Conservation (phyloP, 2,113 vertebrate species). For the Tachycineta bicolor region DNA sequence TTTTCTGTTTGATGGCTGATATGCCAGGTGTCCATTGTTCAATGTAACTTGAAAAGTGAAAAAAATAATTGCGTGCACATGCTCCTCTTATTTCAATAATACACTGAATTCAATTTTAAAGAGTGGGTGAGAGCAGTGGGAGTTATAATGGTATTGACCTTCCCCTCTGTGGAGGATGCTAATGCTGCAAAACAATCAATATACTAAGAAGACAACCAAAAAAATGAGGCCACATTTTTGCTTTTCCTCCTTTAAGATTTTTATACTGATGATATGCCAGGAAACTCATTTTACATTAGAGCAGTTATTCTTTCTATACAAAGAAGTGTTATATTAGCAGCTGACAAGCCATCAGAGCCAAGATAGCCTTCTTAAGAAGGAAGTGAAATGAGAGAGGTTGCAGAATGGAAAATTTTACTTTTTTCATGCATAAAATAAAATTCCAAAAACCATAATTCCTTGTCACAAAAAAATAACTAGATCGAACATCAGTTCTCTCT, state of each 20-base stretch:
- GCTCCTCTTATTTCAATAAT: conserved; percentile 37
- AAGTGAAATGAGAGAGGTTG: background rate
- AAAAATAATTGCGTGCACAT: background rate
- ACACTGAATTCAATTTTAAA: conserved; percentile 21
- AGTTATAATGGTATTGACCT: conserved; percentile 48
- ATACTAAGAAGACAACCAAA: conserved; percentile 32
- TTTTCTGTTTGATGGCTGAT: conserved; percentile 41
- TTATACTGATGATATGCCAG: conserved; percentile 27
- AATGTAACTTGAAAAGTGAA: conserved; percentile 22
- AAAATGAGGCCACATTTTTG: conserved; percentile 44
- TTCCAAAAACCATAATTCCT: background rate
- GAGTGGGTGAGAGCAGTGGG: conserved; percentile 32
- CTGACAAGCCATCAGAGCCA: background rate
- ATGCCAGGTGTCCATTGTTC: conserved; percentile 38
- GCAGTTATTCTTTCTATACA: conserved; percentile 11
- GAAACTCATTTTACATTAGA: conserved; percentile 14
- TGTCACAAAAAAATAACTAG: background rate
- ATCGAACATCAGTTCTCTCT: background rate
- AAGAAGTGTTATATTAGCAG: background rate
- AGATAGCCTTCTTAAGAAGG: background rate
- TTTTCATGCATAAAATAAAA: background rate
- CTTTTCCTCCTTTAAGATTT: conserved; percentile 39
- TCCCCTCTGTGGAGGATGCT: conserved; percentile 47
- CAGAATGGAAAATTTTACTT: background rate
- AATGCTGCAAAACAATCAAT: conserved; percentile 61